Conservation (phyloP, 2,888 invertebrate genomes). For the Hermodice carunculata region DNA sequence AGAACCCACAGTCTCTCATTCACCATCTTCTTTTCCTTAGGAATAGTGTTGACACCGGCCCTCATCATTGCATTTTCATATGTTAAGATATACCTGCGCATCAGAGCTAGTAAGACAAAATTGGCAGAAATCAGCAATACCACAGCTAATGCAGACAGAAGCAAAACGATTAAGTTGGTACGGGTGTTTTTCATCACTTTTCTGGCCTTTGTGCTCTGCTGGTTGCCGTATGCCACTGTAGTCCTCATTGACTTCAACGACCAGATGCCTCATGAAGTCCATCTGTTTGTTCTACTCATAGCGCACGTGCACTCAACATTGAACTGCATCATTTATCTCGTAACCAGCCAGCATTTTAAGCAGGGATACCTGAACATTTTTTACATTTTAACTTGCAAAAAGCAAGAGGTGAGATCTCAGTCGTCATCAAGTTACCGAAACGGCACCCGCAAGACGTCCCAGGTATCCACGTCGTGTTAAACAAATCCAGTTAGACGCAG, state of each 20-base stretch:
- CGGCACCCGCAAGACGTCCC: too few species aligned
- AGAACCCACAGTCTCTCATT: constrained; percentile 48
- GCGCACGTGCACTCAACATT: constrained; percentile 24
- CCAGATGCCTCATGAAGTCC: constrained; percentile 5
- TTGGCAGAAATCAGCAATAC: too few species aligned
- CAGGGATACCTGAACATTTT: too few species aligned
- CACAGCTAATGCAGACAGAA: too few species aligned
- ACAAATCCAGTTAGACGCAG: too few species aligned
- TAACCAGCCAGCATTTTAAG: constrained; percentile 16
- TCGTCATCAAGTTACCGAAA: too few species aligned
- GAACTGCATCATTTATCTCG: constrained; percentile 11
- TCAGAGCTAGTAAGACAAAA: constrained; percentile 21
- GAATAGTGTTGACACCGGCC: constrained; percentile 50
- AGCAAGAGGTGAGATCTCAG: too few species aligned
- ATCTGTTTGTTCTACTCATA: constrained; percentile 18
- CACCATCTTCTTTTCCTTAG: constrained; percentile 49
- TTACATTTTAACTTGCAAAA: too few species aligned
- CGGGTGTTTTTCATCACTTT: constrained; percentile 22
- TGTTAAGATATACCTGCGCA: constrained; percentile 41
- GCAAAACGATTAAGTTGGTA: constrained; percentile 10
- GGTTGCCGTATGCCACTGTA: constrained; percentile 16
- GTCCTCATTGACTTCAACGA: constrained; percentile 16
- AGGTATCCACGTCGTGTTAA: too few species aligned
- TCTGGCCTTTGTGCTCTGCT: constrained; percentile 19
- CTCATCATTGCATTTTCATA: constrained; percentile 44